Conservation (phyloP, 2,888 invertebrate genomes). For the Cephus runcator region DNA sequence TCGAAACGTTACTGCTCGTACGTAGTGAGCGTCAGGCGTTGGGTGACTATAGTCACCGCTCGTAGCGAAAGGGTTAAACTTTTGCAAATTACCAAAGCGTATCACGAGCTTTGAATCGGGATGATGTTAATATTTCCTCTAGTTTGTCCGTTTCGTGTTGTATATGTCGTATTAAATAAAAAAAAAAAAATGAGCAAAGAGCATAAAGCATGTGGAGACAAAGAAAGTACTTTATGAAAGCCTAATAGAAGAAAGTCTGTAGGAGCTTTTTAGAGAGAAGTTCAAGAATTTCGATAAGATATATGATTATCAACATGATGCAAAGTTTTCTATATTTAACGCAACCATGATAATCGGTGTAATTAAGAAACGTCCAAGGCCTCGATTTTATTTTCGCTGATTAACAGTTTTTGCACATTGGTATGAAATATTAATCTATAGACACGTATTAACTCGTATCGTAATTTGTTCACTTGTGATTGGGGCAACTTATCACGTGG, state of each 20-base stretch:
- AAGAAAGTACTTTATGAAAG: background rate
- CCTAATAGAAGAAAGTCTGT: background rate
- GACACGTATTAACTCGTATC: background rate
- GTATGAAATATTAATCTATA: background rate
- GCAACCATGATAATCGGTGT: background rate
- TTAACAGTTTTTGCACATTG: background rate
- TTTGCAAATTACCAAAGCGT: background rate
- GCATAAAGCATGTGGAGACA: background rate
- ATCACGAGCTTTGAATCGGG: background rate
- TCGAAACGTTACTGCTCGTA: no score
- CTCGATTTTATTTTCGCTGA: background rate
- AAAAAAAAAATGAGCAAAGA: background rate
- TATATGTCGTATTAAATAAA: background rate
- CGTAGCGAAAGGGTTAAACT: no score
- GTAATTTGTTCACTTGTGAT: no score
- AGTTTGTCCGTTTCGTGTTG: background rate
- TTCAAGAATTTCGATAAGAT: background rate
- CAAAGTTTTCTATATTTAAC: background rate
- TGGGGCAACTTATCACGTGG: no score
- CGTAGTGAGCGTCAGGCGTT: no score
- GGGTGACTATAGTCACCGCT: no score
- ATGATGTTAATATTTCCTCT: no score
- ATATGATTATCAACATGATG: background rate
- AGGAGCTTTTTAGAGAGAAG: background rate
- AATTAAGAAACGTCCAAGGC: background rate